Percentiles rank a stretch among this genome's conserved stretches.
These are phyloP conservation scores for Trypoxylon attenuatum DNA, from an alignment of 2,888 invertebrate species.

Conservation along the genomic window DNA sequence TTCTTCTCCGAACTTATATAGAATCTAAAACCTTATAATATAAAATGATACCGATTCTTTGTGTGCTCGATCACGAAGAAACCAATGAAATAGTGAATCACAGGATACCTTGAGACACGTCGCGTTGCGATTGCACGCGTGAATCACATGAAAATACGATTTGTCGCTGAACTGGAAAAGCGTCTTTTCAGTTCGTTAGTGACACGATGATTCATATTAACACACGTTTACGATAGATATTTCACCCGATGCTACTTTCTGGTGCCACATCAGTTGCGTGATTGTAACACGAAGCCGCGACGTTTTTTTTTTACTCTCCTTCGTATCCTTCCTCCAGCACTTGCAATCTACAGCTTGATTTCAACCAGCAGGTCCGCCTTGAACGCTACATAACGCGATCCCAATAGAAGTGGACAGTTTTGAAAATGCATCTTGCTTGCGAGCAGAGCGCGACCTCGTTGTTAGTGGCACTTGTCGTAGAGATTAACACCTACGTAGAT, in stretches of 20 bases:
- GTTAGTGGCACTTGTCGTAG: background rate
- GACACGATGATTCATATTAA: conserved; percentile 37
- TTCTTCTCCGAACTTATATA: too few relatives aligned
- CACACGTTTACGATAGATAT: conserved; percentile 7
- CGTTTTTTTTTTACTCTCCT: conserved; percentile 40
- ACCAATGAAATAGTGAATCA: too few relatives aligned
- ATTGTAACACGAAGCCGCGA: conserved; percentile 43
- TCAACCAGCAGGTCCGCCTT: conserved; percentile 53
- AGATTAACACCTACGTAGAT: conserved; percentile 32
- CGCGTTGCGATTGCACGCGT: too few relatives aligned
- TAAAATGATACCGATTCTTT: too few relatives aligned
- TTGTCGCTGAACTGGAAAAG: conserved; percentile 21
- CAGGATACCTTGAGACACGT: too few relatives aligned
- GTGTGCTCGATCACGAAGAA: too few relatives aligned
- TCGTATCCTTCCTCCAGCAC: conserved; percentile 2
- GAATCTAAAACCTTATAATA: too few relatives aligned
- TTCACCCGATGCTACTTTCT: conserved; percentile 29
- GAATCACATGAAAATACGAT: background rate
- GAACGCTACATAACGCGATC: conserved; percentile 17
- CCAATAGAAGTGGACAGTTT: conserved; percentile 5
- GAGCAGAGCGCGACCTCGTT: background rate
- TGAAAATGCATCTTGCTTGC: conserved; percentile 1
- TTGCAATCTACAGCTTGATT: conserved; percentile 56
- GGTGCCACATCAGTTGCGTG: conserved; percentile 20
- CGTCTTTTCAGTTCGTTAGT: conserved; percentile 25